These are phyloP conservation scores for Leucoptera coffeella DNA, from an alignment of 2,888 invertebrate species.

Conservation along the genomic window DNA sequence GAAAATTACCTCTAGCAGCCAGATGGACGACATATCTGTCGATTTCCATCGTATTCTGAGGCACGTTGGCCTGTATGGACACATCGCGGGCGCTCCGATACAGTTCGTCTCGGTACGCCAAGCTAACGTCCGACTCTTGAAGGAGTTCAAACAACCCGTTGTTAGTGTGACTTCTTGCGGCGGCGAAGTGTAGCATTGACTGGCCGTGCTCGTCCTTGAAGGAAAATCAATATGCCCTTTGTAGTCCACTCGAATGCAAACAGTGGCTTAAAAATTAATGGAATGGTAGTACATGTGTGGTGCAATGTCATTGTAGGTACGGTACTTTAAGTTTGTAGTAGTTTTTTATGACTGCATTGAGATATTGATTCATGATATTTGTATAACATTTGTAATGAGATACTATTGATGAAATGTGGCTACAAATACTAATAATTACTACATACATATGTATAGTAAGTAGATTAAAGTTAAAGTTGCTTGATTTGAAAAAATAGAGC, in stretches of 20 bases:
- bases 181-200: constrained; percentile 84
- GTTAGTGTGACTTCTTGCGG: constrained; percentile 73
- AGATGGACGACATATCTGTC: constrained; percentile 74
- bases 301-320: too few species aligned
- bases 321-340: background rate
- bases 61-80: constrained; percentile 70
- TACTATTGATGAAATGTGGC: too few species aligned
- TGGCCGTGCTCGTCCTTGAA: constrained; percentile 82
- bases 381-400: too few species aligned
- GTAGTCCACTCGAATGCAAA: too few species aligned
- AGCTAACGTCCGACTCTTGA: constrained; percentile 71
- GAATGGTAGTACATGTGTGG: too few species aligned
- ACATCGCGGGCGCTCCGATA: constrained; percentile 84
- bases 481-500: too few species aligned
- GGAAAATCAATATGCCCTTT: too few species aligned
- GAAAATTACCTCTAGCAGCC: constrained; percentile 71
- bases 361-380: too few species aligned
- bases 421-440: too few species aligned
- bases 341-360: background rate
- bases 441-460: too few species aligned
- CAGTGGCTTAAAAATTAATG: too few species aligned
- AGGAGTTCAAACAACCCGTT: constrained; percentile 76
- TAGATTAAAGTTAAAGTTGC: too few species aligned
- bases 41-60: constrained; percentile 74
- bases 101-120: constrained; percentile 78